Conservation (phyloP, 2,888 invertebrate genomes). For the Rhagonycha lutea region DNA sequence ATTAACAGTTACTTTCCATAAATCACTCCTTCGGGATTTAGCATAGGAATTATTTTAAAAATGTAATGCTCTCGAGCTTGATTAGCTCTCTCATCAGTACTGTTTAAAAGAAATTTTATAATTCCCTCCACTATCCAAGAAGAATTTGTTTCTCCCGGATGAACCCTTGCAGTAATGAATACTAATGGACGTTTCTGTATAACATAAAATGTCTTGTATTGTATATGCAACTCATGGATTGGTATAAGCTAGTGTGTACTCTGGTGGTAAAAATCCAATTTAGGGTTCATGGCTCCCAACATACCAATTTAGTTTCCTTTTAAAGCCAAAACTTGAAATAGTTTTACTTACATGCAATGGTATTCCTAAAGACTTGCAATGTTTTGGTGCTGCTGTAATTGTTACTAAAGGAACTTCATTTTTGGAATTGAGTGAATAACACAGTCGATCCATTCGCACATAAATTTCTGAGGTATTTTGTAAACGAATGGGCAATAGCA, state of each 20-base stretch:
- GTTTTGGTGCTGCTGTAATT: constrained; percentile 66
- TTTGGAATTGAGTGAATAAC: constrained; percentile 67
- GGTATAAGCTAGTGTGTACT: no score
- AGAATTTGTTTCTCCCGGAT: constrained; percentile 87
- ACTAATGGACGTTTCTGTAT: constrained; percentile 68
- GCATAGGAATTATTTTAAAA: constrained; percentile 87
- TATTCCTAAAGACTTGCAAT: constrained; percentile 48
- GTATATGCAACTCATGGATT: neutral
- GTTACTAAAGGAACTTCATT: constrained; percentile 79
- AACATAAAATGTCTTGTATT: constrained; percentile 8
- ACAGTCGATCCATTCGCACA: constrained; percentile 69
- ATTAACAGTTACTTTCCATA: constrained; percentile 74
- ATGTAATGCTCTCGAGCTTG: constrained; percentile 69
- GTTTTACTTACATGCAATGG: constrained; percentile 59
- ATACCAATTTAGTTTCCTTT: neutral
- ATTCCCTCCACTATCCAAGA: constrained; percentile 89
- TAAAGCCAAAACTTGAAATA: neutral
- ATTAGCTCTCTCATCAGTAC: constrained; percentile 60
- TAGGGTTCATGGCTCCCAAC: neutral
- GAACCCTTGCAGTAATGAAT: constrained; percentile 79
- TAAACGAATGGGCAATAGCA: constrained; percentile 14
- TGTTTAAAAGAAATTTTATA: constrained; percentile 66
- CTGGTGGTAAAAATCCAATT: neutral
- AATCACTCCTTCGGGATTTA: constrained; percentile 87
- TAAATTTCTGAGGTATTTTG: constrained; percentile 57